Conservation (phyloP, 2,888 invertebrate genomes). For the Eupeodes luniger region DNA sequence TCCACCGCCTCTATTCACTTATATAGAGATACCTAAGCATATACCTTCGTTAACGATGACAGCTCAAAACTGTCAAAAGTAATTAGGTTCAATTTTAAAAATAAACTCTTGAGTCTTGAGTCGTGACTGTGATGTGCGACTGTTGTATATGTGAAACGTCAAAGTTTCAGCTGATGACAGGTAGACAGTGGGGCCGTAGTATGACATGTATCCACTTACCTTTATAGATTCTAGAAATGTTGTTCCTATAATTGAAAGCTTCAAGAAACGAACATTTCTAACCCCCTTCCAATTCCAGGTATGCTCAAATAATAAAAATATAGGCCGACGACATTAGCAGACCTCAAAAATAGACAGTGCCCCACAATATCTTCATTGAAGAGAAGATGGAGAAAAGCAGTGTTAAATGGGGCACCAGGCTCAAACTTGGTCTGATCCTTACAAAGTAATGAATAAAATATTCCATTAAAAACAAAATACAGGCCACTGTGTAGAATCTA, state of each 20-base stretch:
- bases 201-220: no score
- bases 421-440: conserved; percentile 3
- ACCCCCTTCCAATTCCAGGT: background rate
- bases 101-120: conserved; percentile 23
- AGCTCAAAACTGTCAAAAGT: conserved; percentile 59
- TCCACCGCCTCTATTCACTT: no score
- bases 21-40: no score
- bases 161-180: background rate
- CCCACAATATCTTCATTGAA: background rate
- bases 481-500: background rate
- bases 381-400: background rate
- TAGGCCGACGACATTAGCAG: conserved; percentile 12
- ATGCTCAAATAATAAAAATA: conserved; percentile 1
- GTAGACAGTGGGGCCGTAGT: no score
- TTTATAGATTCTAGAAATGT: background rate
- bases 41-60: conserved; percentile 49
- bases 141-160: background rate
- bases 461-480: conserved; percentile 21
- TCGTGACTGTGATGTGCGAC: background rate
- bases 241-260: conserved; percentile 9
- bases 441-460: conserved; percentile 70
- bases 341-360: conserved; percentile 3
- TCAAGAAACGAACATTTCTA: background rate
- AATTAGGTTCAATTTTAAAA: conserved; percentile 67
- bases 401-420: conserved; percentile 19